These are phyloP conservation scores for Pristionchus exspectatus DNA, from an alignment of 2,888 invertebrate genomes.

Conservation along the genomic window DNA sequence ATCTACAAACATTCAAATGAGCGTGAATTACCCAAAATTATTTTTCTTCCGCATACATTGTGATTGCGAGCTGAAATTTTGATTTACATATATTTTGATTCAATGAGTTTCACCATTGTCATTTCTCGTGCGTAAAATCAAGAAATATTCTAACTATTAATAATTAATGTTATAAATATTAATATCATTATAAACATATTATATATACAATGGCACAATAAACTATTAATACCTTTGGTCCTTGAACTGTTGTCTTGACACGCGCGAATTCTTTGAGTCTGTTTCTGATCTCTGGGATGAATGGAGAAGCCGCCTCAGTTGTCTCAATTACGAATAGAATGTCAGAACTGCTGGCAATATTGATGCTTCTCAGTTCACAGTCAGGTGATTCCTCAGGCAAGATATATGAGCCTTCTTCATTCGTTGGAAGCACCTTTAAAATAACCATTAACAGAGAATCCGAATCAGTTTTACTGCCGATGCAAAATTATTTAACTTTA, in stretches of 20 bases:
- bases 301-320: background rate
- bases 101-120: too few species aligned
- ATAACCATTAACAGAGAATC: background rate
- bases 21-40: too few species aligned
- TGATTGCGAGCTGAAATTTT: background rate
- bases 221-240: background rate
- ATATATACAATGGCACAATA: too few species aligned
- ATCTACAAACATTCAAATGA: slow-evolving; percentile 54
- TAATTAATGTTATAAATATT: background rate
- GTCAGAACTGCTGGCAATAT: background rate
- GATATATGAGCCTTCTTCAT: background rate
- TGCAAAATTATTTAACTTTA: too few species aligned
- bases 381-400: background rate
- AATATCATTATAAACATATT: too few species aligned
- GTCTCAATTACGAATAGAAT: slow-evolving; percentile 30
- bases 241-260: background rate
- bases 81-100: too few species aligned
- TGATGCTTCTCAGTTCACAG: slow-evolving; percentile 5
- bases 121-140: background rate
- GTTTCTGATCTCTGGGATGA: background rate
- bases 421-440: slow-evolving; percentile 14
- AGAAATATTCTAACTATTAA: background rate
- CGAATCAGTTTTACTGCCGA: too few species aligned
- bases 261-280: background rate
- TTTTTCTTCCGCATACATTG: background rate